Base-by-base conservation (phyloP, 2,113 vertebrate species). In the Macaca mulatta region DNA sequence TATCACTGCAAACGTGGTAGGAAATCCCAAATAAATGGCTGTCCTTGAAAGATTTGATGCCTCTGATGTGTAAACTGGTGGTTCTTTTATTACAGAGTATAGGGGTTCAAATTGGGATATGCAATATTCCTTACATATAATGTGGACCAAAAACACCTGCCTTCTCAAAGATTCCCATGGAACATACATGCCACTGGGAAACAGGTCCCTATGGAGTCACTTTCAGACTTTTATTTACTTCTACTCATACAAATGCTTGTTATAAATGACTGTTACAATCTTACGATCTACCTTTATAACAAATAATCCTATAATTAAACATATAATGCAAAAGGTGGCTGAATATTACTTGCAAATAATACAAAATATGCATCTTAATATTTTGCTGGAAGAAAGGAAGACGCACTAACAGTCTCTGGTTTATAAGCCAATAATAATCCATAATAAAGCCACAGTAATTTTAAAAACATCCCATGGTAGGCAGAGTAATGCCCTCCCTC, bases 351-450 rank as follows among this genome's bases (percentile, higher is more conserved):
- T 79, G 32, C 27, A 77, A 85, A 57, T 45, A 89, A 61, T 92
- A 64, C 74, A 91, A 92, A 84, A 74, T 38, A 90, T 5, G 55
- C 3, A 81, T n/a, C 64, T 92, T 59, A 86, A 50, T 61, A 25
- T 64, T 93, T 89, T 80, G 50, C 57, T 95, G 92, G 89, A 83
- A n/a, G 55, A 83, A 45, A 92, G 45, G 20, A 92, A 70, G 57
- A 69, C 50, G 35, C 9, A 95, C 17, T 32, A 69, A n/a, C 2
- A 79, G 70, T 27, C 35, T 17, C 77, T 85, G 50, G 50, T 70
- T 94, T 84, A 61, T 30, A 88, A 64, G 61, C 61, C 27, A 64
- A 6, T 59, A 88, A 92, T 45, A 59, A 90, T 32, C 55, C 59
- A 50, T 50, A 50, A 50, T 50, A 50, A 50, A 50, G 75, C 64